Conservation (phyloP, 2,797 vertebrate genomes). For the Sebastes vulpes region DNA sequence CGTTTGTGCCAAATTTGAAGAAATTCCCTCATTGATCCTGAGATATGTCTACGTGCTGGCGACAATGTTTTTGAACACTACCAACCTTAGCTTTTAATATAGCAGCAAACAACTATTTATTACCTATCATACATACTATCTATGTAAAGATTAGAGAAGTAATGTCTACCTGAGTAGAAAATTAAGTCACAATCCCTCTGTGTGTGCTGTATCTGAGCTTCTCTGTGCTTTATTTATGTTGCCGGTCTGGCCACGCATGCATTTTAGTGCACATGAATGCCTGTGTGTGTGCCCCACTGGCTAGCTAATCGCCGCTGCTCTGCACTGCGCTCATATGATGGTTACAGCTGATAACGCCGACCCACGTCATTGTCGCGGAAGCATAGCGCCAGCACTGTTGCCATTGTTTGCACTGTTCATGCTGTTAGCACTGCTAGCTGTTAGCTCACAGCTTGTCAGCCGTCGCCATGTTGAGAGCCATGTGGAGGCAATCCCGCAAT, state of each 20-base stretch:
- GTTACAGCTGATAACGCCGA: no score
- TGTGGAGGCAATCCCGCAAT: background rate
- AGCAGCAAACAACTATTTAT: background rate
- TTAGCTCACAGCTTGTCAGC: background rate
- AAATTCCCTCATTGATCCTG: no score
- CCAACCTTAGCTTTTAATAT: background rate
- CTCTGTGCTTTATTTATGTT: no score
- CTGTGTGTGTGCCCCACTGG: no score
- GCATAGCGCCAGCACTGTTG: background rate
- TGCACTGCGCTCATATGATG: background rate
- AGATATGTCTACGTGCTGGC: no score
- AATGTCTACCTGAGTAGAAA: background rate
- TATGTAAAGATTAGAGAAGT: background rate
- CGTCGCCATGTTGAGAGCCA: background rate
- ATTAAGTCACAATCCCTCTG: background rate
- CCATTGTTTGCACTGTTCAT: background rate
- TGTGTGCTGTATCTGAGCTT: no score
- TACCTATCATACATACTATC: no score
- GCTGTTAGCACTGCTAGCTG: background rate
- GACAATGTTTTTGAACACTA: no score
- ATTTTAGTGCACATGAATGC: no score
- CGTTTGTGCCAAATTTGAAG: no score
- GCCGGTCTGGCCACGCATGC: no score
- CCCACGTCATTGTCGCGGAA: background rate
- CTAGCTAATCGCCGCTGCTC: background rate